Conservation (phyloP, 2,797 vertebrate genomes). For the Amniataba percoides region DNA sequence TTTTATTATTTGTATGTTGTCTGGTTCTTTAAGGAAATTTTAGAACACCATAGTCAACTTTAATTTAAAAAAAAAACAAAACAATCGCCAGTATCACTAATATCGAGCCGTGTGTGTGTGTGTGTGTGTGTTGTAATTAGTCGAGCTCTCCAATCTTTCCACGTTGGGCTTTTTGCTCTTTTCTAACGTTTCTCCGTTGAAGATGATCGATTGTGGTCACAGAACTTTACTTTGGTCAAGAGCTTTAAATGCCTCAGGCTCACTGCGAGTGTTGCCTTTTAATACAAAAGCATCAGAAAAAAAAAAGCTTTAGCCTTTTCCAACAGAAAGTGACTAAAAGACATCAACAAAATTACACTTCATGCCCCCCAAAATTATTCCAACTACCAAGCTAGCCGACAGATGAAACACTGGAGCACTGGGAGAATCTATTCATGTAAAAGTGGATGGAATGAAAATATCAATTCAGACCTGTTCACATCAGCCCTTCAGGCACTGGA, state of each 20-base stretch:
- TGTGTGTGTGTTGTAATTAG: too few relatives aligned
- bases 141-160: too few relatives aligned
- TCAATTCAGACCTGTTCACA: conserved; percentile 10
- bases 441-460: conserved; percentile 20
- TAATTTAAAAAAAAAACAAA: too few relatives aligned
- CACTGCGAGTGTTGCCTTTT: background rate
- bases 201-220: background rate
- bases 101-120: too few relatives aligned
- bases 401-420: conserved; percentile 11
- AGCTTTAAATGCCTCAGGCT: conserved; percentile 17
- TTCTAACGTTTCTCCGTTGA: conserved; percentile 1
- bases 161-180: background rate
- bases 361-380: conserved; percentile 6
- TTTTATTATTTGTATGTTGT: too few relatives aligned
- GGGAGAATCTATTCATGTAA: conserved; percentile 10
- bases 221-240: background rate
- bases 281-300: background rate
- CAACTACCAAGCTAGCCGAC: background rate
- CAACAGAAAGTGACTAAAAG: conserved; percentile 7
- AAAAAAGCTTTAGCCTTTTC: background rate
- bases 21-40: too few relatives aligned
- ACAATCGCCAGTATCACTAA: too few relatives aligned
- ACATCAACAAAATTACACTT: conserved; percentile 9
- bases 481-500: background rate
- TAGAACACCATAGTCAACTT: too few relatives aligned